phyloP scores from a whole-genome alignment of 1,140 invertebrate species.

The Brachionus rotundiformis region DNA sequence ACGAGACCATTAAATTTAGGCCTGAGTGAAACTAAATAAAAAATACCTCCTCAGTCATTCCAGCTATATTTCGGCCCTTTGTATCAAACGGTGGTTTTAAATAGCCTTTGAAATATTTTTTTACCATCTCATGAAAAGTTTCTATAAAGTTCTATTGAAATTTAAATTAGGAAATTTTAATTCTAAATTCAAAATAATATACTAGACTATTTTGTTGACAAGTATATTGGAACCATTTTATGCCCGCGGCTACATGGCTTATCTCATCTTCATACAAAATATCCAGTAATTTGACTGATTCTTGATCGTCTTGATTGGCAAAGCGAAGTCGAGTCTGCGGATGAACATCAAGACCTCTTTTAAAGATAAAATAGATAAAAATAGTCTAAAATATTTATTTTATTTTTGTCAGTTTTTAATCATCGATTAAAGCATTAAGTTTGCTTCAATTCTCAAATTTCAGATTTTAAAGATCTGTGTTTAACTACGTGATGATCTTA shows the following conservation, averaged over 20 bases:
- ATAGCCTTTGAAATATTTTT: slow-evolving; percentile 54
- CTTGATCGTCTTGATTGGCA: slow-evolving; percentile 53
- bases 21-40: not conserved
- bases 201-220: slow-evolving; percentile 52
- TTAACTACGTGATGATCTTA: not conserved
- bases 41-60: slow-evolving; percentile 54
- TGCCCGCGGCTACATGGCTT: slow-evolving; percentile 55
- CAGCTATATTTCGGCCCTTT: slow-evolving; percentile 53
- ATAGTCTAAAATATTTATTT: not conserved
- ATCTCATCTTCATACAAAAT: slow-evolving; percentile 55
- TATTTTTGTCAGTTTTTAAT: not conserved
- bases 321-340: slow-evolving; percentile 54
- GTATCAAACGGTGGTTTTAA: slow-evolving; percentile 55
- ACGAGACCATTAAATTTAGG: not conserved
- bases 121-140: slow-evolving; percentile 55
- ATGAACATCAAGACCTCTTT: slow-evolving; percentile 55
- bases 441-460: not conserved
- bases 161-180: not conserved
- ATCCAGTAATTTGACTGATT: slow-evolving; percentile 54
- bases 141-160: slow-evolving; percentile 53
- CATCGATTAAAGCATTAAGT: not conserved
- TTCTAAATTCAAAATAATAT: not conserved
- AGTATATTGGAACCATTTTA: slow-evolving; percentile 55
- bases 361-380: too few species aligned
- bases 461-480: not conserved